Evolutionary conservation across 2,113 vertebrate genomes (phyloP), one percentile per base, ranked within the genome.

Genomic region (Columba livia): DNA sequence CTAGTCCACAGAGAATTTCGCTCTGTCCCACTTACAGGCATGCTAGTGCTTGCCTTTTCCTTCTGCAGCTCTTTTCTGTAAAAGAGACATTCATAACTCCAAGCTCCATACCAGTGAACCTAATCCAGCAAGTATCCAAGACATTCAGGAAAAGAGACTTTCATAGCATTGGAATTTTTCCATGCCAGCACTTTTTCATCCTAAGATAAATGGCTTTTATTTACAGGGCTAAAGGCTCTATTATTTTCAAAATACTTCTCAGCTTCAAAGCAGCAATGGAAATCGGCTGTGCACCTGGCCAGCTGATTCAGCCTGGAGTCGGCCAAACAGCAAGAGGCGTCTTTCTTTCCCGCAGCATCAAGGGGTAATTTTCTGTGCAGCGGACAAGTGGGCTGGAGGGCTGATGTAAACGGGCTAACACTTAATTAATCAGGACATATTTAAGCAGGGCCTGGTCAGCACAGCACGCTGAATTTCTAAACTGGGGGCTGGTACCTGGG

Each of bases 121-220:
- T 92, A 91, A 94, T 92, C 88, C 92, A 89, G 86, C 75, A 85
- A 96, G 78, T 89, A 92, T 89, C 69, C 87, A 89, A 95, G 97
- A 96, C 92, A 66, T 78, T 95, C 91, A 77, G 92, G 97, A 86
- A 72, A 88, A 88, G 96, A 96, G 89, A 97, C 84, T 94, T 91
- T 84, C 93, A 96, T 88, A 94, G 84, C 89, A 42, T 51, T 72
- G 85, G 95, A 97, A 97, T 96, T 95, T 97, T 98, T 96, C 95
- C 97, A 97, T 69, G 54, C 97, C 88, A 89, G 93, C 70, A 88
- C 78, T 94, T 97, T 96, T 97, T 96, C 91, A 96, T 92, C 90
- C 87, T 84, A 80, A 97, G 91, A 97, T 97, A 96, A 97, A 97
- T 96, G 90, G 75, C 84, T 95, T 97, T 98, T 94, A 96, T 95